Percentiles rank a stretch among this genome's conserved stretches.
phyloP scores from a whole-genome alignment of 2,888 invertebrate genomes.

The Sphaeridia pumilis region DNA sequence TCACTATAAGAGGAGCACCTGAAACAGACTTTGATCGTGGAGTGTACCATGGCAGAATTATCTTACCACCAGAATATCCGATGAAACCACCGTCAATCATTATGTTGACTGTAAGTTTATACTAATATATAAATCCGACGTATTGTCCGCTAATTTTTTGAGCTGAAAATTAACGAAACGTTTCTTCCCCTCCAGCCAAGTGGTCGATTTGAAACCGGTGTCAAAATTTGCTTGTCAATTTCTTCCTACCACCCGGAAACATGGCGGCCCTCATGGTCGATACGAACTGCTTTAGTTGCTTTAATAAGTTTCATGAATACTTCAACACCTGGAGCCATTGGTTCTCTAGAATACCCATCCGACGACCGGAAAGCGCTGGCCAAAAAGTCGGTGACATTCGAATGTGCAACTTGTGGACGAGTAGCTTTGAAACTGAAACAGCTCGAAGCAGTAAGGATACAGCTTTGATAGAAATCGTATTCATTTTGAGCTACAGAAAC shows the following conservation, averaged over 20 bases:
- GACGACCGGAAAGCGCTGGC: slow-evolving; percentile 71
- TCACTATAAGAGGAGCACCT: slow-evolving; percentile 54
- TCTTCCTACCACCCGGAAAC: slow-evolving; percentile 96
- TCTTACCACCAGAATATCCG: slow-evolving; percentile 85
- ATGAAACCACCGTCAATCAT: slow-evolving; percentile 96
- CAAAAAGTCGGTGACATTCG: slow-evolving; percentile 56
- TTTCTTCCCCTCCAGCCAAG: slow-evolving; percentile 54
- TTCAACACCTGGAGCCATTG: slow-evolving; percentile 67
- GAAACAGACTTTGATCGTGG: slow-evolving; percentile 76
- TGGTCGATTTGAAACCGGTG: slow-evolving; percentile 83
- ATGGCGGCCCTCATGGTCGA: slow-evolving; percentile 96
- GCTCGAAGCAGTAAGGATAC: too few relatives aligned
- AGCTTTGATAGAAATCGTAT: too few relatives aligned
- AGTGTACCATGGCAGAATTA: slow-evolving; percentile 81
- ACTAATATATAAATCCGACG: too few relatives aligned
- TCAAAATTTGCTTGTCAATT: slow-evolving; percentile 89
- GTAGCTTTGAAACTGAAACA: slow-evolving; percentile 15
- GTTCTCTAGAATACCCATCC: slow-evolving; percentile 75
- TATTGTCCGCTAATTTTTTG: too few relatives aligned
- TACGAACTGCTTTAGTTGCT: slow-evolving; percentile 39
- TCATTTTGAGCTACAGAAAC: too few relatives aligned
- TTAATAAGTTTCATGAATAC: slow-evolving; percentile 16
- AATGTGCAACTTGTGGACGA: slow-evolving; percentile 51
- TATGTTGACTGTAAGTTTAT: slow-evolving; percentile 62
- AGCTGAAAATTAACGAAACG: neutral